Evolutionary conservation across 2,888 invertebrate genomes (phyloP).

Genomic region (Calameuta filiformis): DNA sequence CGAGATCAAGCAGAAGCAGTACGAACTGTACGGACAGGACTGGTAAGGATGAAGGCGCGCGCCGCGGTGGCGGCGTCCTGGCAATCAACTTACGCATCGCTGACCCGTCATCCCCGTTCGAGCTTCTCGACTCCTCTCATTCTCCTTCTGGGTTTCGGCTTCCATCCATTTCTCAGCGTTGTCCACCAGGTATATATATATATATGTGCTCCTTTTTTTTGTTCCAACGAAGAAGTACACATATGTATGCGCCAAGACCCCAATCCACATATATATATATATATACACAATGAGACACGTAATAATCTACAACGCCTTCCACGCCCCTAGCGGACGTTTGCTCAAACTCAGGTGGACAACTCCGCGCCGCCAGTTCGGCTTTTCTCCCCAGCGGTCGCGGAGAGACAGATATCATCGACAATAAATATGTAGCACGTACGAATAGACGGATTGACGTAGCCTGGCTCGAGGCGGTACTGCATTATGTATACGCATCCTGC

Average conservation of each 20-base stretch:
- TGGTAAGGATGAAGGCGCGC: slow-evolving; percentile 1
- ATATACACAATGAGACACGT: not conserved
- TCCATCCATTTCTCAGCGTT: not conserved
- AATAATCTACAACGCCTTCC: not conserved
- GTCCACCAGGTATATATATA: no score
- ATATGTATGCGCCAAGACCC: not conserved
- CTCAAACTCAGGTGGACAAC: not conserved
- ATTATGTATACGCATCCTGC: slow-evolving; percentile 13
- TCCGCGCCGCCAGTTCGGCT: not conserved
- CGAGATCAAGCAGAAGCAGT: not conserved
- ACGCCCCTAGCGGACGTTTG: not conserved
- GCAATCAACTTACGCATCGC: slow-evolving; percentile 22
- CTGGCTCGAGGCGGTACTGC: slow-evolving; percentile 15
- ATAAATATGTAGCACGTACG: slow-evolving; percentile 23
- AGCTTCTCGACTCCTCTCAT: slow-evolving; percentile 10
- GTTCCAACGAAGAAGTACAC: not conserved
- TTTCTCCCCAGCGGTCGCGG: not conserved
- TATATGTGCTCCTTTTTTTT: not conserved
- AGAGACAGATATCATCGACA: slow-evolving; percentile 23
- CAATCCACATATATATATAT: not conserved
- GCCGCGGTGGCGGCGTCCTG: slow-evolving; percentile 13
- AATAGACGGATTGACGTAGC: slow-evolving; percentile 15
- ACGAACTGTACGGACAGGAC: not conserved
- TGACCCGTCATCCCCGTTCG: slow-evolving; percentile 18
- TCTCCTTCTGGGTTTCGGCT: slow-evolving; percentile 1